These are phyloP conservation scores for Myotis pilosus DNA, from an alignment of 2,797 vertebrate species.

Conservation along the genomic window DNA sequence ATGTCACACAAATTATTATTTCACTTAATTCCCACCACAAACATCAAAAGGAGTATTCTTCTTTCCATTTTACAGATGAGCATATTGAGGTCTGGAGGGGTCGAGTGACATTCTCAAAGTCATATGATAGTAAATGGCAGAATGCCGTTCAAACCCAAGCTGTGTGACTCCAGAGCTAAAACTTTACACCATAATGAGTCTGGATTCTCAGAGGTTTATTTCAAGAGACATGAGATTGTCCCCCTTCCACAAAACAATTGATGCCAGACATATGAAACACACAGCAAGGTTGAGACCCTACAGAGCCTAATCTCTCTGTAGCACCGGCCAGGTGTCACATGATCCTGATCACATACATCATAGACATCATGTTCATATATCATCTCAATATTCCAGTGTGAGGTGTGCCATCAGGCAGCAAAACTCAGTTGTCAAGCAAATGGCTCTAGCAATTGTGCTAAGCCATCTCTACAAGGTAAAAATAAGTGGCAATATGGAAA, in stretches of 20 bases:
- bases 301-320: not conserved
- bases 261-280: not conserved
- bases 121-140: not conserved
- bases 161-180: not conserved
- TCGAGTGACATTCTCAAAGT: not conserved
- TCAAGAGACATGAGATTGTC: not conserved
- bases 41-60: not conserved
- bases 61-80: not conserved
- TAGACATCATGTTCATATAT: not conserved
- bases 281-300: not conserved
- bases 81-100: not conserved
- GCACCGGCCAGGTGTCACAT: not conserved
- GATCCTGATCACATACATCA: not conserved
- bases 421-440: not conserved
- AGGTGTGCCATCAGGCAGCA: not conserved
- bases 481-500: conserved; percentile 53
- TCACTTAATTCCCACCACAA: not conserved
- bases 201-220: not conserved
- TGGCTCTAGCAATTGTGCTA: not conserved
- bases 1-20: not conserved
- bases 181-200: not conserved
- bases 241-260: not conserved
- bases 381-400: rapidly evolving
- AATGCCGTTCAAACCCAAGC: not conserved
- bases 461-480: conserved; percentile 17